phyloP scores from a whole-genome alignment of 2,888 invertebrate genomes.

The Scaptomyza tumidula region DNA sequence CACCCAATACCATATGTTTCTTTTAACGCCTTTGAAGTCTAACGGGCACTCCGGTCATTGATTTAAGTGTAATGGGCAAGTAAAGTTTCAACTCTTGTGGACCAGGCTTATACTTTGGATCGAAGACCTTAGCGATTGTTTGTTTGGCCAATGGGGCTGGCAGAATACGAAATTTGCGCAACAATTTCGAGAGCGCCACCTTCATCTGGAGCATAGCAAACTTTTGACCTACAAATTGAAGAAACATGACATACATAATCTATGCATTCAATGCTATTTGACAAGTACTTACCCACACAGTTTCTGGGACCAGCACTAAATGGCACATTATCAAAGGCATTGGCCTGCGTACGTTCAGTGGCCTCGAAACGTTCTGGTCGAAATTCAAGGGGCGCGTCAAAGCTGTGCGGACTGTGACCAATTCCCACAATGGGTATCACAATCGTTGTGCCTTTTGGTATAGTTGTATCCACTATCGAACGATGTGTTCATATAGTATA shows the following conservation, averaged over 20 bases:
- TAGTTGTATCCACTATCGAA: conserved; percentile 63
- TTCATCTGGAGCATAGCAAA: conserved; percentile 86
- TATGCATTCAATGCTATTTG: too few species aligned
- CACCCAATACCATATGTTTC: too few species aligned
- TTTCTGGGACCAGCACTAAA: conserved; percentile 88
- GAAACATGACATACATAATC: not conserved
- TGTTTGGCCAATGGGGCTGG: conserved; percentile 83
- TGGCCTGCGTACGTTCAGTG: conserved; percentile 36
- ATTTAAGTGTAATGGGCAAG: conserved; percentile 54
- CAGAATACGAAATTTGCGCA: conserved; percentile 84
- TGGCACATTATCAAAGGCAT: conserved; percentile 86
- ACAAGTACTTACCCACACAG: conserved; percentile 67
- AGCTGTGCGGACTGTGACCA: conserved; percentile 73
- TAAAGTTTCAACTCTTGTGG: conserved; percentile 45
- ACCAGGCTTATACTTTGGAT: conserved; percentile 33
- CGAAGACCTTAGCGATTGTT: conserved; percentile 68
- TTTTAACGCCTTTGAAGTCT: conserved; percentile 33
- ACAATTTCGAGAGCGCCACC: conserved; percentile 85
- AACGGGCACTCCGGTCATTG: conserved; percentile 47
- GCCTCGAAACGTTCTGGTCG: conserved; percentile 85
- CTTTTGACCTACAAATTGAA: conserved; percentile 83
- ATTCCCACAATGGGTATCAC: conserved; percentile 65
- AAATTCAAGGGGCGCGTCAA: conserved; percentile 71
- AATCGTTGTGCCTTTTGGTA: conserved; percentile 73
- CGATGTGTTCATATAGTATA: not conserved